Percentiles rank a stretch among this genome's conserved stretches.
Conservation (phyloP, 2,888 invertebrate genomes). For the Bombylius discolor region DNA sequence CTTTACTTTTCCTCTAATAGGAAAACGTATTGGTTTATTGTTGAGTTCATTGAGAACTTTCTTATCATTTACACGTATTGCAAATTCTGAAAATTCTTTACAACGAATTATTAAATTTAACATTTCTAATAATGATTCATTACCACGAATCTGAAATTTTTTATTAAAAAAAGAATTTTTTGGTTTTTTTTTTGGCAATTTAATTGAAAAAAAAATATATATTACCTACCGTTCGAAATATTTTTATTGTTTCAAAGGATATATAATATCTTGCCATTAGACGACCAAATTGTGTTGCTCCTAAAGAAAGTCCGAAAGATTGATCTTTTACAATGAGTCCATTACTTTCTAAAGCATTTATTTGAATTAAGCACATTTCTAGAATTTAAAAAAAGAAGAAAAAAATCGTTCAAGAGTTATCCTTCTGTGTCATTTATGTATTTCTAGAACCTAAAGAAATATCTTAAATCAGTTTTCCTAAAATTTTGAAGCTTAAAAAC, state of each 20-base stretch:
- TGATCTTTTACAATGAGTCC: conserved; percentile 50
- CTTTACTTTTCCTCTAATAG: conserved; percentile 56
- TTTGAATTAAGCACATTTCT: conserved; percentile 59
- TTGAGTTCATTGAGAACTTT: conserved; percentile 49
- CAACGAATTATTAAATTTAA: conserved; percentile 45
- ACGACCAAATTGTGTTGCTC: conserved; percentile 48
- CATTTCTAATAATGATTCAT: conserved; percentile 43
- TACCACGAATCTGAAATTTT: conserved; percentile 42
- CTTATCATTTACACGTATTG: conserved; percentile 56
- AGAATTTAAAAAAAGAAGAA: conserved; percentile 16
- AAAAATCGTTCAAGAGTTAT: not conserved
- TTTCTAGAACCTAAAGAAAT: too few species aligned
- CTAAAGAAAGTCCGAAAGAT: conserved; percentile 42
- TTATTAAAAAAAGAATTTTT: conserved; percentile 11
- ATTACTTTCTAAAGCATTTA: conserved; percentile 51
- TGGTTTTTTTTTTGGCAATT: not conserved
- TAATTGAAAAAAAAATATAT: conserved; percentile 7
- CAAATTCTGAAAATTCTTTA: conserved; percentile 54
- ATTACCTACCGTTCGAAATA: conserved; percentile 44
- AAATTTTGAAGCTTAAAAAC: too few species aligned
- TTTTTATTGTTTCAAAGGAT: conserved; percentile 62
- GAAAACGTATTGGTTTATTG: conserved; percentile 57
- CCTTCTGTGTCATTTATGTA: too few species aligned
- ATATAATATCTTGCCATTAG: conserved; percentile 61
- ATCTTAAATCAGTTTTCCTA: too few species aligned